Evolutionary conservation across 2,888 invertebrate genomes (phyloP).

Genomic region (Cryptocheilus praepositus): DNA sequence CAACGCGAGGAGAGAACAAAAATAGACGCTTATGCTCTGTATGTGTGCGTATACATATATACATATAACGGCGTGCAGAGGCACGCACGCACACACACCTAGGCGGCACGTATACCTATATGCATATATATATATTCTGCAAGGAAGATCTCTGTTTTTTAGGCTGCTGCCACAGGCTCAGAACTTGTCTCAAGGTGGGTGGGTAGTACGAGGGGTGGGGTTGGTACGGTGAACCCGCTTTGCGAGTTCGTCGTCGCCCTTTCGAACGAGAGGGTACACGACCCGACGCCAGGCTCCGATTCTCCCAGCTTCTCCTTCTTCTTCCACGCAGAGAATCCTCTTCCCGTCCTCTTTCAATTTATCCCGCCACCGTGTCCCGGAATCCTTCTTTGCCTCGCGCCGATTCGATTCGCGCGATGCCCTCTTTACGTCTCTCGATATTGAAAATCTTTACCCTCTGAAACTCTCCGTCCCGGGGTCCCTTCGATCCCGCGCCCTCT

Average conservation of each 20-base stretch:
- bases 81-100: not conserved
- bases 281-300: conserved; percentile 31
- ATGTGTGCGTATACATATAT: conserved; percentile 15
- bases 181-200: conserved; percentile 34
- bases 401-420: too few relatives aligned
- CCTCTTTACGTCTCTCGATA: conserved; percentile 1
- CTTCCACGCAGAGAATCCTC: too few relatives aligned
- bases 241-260: conserved; percentile 40
- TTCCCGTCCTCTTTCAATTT: too few relatives aligned
- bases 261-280: conserved; percentile 33
- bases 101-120: not conserved
- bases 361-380: too few relatives aligned
- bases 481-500: too few relatives aligned
- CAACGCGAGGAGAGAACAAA: conserved; percentile 39
- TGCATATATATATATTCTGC: conserved; percentile 25
- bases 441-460: too few relatives aligned
- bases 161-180: conserved; percentile 53
- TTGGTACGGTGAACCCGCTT: conserved; percentile 34
- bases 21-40: conserved; percentile 40
- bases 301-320: too few relatives aligned
- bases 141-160: conserved; percentile 53
- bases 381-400: too few relatives aligned
- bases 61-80: conserved; percentile 4
- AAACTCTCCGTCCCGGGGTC: too few relatives aligned
- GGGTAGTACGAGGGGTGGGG: not conserved